Base-by-base conservation (phyloP, 1,140 invertebrate genomes). In the Kradibia gibbosae region DNA sequence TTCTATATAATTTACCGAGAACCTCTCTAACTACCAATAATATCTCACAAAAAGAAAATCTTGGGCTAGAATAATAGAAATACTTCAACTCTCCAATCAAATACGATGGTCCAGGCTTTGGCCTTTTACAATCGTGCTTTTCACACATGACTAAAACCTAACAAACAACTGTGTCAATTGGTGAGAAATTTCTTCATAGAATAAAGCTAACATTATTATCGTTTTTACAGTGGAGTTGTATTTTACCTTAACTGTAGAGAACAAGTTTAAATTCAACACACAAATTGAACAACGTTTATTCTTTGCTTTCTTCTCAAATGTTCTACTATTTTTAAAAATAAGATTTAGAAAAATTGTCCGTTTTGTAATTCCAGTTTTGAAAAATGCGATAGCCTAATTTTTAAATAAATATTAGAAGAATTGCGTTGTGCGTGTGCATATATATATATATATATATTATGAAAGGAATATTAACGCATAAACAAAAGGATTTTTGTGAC, bases 141-240 rank as follows among this genome's bases (percentile, higher is more conserved):
- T 72, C 34, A 72, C n/a, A 72, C 34, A 72, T 72, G 5, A 8
- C 8, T 15, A 8, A 48, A 72, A n/a, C 31, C n/a, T 15, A 48
- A 72, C 50, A 22, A 45, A 48, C 4, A 28, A 10, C 42, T 50
- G 17, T 15, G 31, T 11, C 7, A 48, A 28, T 4, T 28, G 39
- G 4, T 72, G 39, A 48, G 7, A n/a, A 72, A 15, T 48, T 20
- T 25, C 34, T 48, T 28, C 39, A n/a, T 48, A 48, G 10, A 20
- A 72, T 72, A 42, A 50, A 48, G n/a, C 42, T 72, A 48, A 48
- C 22, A n/a, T n/a, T 28, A 3, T 15, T 72, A 72, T 48, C 50
- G 22, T n/a, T 72, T 31, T 72, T 72, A 5, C 11, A 70, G 17
- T 7, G 4, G 5, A 36, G 8, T 17, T 17, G 34, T 67, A 65